Conservation (phyloP, 2,888 invertebrate species). For the Iphiclides podalirius region DNA sequence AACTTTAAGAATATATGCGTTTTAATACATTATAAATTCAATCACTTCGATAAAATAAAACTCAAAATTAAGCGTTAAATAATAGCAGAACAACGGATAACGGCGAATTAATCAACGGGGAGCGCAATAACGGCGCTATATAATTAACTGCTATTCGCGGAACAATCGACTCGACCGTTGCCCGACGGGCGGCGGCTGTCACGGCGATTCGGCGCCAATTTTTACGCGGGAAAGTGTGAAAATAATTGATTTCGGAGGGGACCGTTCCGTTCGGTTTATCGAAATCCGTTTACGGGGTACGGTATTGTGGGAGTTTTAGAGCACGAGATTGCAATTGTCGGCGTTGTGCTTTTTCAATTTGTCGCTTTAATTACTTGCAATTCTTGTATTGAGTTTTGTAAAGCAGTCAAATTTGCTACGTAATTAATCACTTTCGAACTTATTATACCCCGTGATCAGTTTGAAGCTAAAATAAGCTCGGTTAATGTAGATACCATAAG, state of each 20-base stretch:
- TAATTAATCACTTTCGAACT: too few species aligned
- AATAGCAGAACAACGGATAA: slow-evolving; percentile 22
- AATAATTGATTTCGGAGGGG: slow-evolving; percentile 67
- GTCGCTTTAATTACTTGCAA: not conserved
- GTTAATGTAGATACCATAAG: too few species aligned
- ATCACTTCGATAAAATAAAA: too few species aligned
- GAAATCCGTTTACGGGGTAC: slow-evolving; percentile 34
- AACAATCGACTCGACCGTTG: slow-evolving; percentile 41
- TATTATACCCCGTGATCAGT: too few species aligned
- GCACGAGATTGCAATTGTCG: slow-evolving; percentile 3
- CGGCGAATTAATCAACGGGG: slow-evolving; percentile 30
- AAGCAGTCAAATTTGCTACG: too few species aligned
- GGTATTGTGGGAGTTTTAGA: slow-evolving; percentile 15
- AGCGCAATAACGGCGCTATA: slow-evolving; percentile 32
- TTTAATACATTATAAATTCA: too few species aligned
- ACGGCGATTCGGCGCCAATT: slow-evolving; percentile 50
- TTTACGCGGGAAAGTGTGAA: slow-evolving; percentile 63
- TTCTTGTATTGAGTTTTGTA: too few species aligned
- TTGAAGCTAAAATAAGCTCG: too few species aligned
- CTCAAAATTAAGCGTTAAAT: slow-evolving; percentile 5
- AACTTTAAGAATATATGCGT: too few species aligned
- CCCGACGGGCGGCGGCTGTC: slow-evolving; percentile 31
- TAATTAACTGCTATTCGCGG: slow-evolving; percentile 43
- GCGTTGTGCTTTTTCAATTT: slow-evolving; percentile 14
- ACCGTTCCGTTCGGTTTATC: slow-evolving; percentile 32